These are phyloP conservation scores for Catagonus wagneri DNA, from an alignment of 2,113 vertebrate genomes.

Conservation along the genomic window DNA sequence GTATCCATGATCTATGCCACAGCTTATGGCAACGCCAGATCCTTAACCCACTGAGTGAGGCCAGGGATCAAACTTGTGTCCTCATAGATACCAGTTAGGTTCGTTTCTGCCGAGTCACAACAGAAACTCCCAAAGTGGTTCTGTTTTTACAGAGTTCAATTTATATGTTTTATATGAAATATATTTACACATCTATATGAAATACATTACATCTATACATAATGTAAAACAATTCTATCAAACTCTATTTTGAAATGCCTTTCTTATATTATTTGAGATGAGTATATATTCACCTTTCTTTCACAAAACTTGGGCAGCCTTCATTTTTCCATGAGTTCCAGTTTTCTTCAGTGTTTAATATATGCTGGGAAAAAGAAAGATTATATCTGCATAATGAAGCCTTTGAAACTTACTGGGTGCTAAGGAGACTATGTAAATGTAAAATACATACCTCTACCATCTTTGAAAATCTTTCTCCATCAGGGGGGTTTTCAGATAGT, in stretches of 20 bases:
- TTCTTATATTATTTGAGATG: background rate
- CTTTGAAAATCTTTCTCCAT: conserved; percentile 95
- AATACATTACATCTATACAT: too few species aligned
- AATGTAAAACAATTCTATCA: background rate
- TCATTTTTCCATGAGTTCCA: conserved; percentile 99
- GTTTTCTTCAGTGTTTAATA: conserved; percentile 98
- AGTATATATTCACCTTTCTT: conserved; percentile 92
- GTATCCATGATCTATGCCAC: too few species aligned
- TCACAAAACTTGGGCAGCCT: conserved; percentile 98
- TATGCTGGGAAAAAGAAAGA: conserved; percentile 90
- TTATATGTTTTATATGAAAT: conserved; percentile 26
- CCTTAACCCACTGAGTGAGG: too few species aligned
- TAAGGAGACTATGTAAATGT: conserved; percentile 50
- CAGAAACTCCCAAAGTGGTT: background rate
- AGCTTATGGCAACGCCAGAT: too few species aligned
- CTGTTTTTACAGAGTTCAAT: background rate
- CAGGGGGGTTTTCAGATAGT: conserved; percentile 96
- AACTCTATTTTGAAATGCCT: conserved; percentile 38
- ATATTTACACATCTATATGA: background rate
- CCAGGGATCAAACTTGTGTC: too few species aligned
- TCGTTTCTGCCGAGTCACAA: too few species aligned
- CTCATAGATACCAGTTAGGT: too few species aligned
- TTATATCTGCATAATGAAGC: background rate
- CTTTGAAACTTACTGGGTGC: conserved; percentile 55
- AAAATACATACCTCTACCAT: conserved; percentile 95